Percentiles rank a stretch among this genome's conserved stretches.
These are phyloP conservation scores for Calameuta filiformis DNA, from an alignment of 2,888 invertebrate species.

Conservation along the genomic window DNA sequence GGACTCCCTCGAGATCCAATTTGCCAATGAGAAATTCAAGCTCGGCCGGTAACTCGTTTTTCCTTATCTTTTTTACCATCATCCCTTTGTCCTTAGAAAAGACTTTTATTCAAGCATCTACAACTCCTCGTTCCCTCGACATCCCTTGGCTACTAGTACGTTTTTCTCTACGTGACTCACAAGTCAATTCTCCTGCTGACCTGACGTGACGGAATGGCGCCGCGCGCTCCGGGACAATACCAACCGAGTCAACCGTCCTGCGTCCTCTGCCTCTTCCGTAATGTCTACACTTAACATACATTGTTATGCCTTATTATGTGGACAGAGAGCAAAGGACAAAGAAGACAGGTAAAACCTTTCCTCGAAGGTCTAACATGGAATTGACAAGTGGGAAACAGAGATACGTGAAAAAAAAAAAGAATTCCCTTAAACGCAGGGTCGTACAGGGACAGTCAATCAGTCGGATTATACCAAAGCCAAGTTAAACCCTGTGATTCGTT, in stretches of 20 bases:
- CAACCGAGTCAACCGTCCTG: background rate
- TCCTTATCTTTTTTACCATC: background rate
- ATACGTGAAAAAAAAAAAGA: background rate
- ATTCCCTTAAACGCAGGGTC: background rate
- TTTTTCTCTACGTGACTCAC: no score
- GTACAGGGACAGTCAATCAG: background rate
- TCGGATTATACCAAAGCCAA: background rate
- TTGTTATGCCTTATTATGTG: background rate
- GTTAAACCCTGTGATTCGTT: background rate
- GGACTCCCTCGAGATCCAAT: no score
- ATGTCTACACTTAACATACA: conserved; percentile 6
- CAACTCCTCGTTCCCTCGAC: conserved; percentile 7
- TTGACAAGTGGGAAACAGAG: background rate
- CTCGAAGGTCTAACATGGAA: background rate
- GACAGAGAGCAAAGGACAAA: no score
- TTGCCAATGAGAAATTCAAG: no score
- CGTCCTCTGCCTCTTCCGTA: conserved; percentile 7
- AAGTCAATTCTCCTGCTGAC: background rate
- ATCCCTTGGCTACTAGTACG: background rate
- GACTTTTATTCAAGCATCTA: no score
- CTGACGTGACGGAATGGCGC: conserved; percentile 30
- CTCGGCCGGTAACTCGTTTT: background rate
- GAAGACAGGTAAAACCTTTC: background rate
- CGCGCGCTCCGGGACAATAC: conserved; percentile 15
- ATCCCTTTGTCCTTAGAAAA: background rate